A percentile compares a stretch with the other conserved stretches of the same genome.
phyloP scores from a whole-genome alignment of 2,888 invertebrate genomes.

The Odontocolon sp. region DNA sequence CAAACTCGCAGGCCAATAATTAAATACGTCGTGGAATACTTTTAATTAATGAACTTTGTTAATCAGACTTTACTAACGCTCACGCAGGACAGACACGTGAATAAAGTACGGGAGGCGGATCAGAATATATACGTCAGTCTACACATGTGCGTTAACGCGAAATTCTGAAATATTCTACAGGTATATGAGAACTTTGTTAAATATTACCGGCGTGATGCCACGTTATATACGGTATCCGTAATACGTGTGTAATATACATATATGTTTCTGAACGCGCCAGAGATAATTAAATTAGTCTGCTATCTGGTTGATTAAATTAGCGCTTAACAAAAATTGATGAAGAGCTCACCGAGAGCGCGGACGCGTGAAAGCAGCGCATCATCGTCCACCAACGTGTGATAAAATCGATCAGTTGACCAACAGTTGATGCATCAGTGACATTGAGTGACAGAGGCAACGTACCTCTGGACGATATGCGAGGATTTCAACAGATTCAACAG shows the following conservation, averaged over 20 bases:
- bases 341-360: conserved; percentile 9
- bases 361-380: not conserved
- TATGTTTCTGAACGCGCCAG: conserved; percentile 11
- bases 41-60: conserved; percentile 32
- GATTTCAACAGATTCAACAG: not conserved
- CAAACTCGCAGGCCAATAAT: not conserved
- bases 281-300: conserved; percentile 51
- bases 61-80: conserved; percentile 12
- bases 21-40: conserved; percentile 1
- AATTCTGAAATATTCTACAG: conserved; percentile 25
- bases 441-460: conserved; percentile 22
- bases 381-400: conserved; percentile 9
- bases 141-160: not conserved
- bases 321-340: conserved; percentile 57
- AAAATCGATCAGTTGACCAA: conserved; percentile 47
- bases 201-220: conserved; percentile 13
- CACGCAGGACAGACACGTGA: conserved; percentile 4
- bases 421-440: conserved; percentile 28
- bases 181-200: conserved; percentile 15
- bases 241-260: conserved; percentile 1
- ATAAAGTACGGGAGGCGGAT: not conserved
- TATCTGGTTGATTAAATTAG: conserved; percentile 55
- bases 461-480: not conserved
- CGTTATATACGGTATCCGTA: not conserved
- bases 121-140: not conserved